phyloP scores from a whole-genome alignment of 2,113 vertebrate species.

The Dendropsophus ebraccatus region DNA sequence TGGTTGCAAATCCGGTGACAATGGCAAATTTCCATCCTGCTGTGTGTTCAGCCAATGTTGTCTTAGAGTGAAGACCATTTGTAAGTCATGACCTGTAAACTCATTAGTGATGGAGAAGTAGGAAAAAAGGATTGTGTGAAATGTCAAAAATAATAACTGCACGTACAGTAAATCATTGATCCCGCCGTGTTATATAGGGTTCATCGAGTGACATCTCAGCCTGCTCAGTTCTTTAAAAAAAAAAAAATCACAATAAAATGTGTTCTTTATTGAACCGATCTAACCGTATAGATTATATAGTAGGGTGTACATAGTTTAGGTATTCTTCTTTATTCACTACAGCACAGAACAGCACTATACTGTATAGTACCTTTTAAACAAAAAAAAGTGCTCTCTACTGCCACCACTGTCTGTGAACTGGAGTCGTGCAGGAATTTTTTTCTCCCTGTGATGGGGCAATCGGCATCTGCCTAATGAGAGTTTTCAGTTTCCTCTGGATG shows the following conservation, averaged over 20 bases:
- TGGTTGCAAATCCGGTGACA: not conserved
- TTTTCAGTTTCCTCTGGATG: too few species aligned
- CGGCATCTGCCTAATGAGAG: too few species aligned
- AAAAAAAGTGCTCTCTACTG: too few species aligned
- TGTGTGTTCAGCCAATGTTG: not conserved
- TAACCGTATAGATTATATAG: too few species aligned
- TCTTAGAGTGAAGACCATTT: not conserved
- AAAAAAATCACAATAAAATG: not conserved
- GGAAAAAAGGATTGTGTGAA: not conserved
- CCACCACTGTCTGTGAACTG: too few species aligned
- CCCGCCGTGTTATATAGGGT: not conserved
- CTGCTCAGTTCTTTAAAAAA: not conserved
- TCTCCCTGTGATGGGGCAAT: too few species aligned
- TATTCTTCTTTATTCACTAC: too few species aligned
- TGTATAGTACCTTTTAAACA: too few species aligned
- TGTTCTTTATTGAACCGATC: not conserved
- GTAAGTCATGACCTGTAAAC: slow-evolving; percentile 38
- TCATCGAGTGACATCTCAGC: not conserved
- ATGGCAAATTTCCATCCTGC: too few species aligned
- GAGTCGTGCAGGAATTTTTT: too few species aligned
- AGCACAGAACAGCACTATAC: too few species aligned
- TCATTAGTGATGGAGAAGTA: slow-evolving; percentile 16
- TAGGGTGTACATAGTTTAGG: too few species aligned
- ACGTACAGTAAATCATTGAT: slow-evolving; percentile 44
- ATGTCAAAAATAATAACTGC: slow-evolving; percentile 47